Conservation (phyloP, 2,888 invertebrate species). For the Brachyptera risi region DNA sequence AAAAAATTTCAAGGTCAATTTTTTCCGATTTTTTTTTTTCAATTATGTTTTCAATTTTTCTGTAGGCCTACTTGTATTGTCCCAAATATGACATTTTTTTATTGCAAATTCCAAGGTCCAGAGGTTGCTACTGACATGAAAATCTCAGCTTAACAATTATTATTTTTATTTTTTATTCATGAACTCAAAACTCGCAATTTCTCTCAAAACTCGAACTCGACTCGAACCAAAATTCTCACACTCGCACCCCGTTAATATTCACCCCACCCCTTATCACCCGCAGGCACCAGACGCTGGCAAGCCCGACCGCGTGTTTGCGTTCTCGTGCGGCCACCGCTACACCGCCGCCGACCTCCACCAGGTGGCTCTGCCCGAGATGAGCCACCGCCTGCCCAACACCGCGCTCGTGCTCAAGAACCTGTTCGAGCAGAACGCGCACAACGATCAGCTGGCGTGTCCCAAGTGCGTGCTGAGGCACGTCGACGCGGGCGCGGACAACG, state of each 20-base stretch:
- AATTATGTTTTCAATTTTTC: too few species aligned
- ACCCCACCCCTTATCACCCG: not conserved
- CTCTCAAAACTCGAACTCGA: not conserved
- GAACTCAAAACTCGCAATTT: too few species aligned
- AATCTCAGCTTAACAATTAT: too few species aligned
- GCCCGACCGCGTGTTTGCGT: conserved; percentile 25
- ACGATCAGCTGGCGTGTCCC: not conserved
- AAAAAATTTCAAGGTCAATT: too few species aligned
- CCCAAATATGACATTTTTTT: too few species aligned
- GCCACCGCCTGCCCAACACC: not conserved
- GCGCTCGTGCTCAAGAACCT: not conserved
- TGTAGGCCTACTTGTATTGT: too few species aligned
- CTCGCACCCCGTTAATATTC: not conserved
- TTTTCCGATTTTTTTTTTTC: too few species aligned
- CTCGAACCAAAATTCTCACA: too few species aligned
- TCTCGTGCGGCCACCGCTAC: conserved; percentile 34
- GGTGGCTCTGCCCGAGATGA: not conserved
- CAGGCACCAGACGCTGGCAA: conserved; percentile 2
- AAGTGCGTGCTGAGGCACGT: not conserved
- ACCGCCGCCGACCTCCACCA: conserved; percentile 18
- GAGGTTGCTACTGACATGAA: too few species aligned
- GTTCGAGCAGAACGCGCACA: not conserved
- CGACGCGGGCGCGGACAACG: too few species aligned
- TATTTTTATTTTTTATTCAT: too few species aligned
- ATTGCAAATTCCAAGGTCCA: too few species aligned